Evolutionary conservation across 2,797 vertebrate genomes (phyloP).

Genomic region (Coendou prehensilis): DNA sequence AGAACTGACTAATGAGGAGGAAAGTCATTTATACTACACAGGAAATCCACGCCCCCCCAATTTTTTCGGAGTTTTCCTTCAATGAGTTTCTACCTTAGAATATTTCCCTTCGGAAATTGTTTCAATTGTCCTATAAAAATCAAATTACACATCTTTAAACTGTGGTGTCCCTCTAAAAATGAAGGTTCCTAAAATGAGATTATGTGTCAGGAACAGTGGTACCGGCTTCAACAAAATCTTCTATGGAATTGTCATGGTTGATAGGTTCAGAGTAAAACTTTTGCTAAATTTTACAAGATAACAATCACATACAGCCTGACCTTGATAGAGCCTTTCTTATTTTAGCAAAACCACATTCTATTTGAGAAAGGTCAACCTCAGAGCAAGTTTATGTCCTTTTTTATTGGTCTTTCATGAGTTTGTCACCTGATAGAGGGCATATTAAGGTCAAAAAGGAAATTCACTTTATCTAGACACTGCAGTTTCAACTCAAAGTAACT

Average conservation of each 20-base stretch:
- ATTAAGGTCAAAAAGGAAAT: not conserved
- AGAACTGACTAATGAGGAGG: not conserved
- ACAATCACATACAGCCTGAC: not conserved
- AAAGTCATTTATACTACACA: slow-evolving; percentile 17
- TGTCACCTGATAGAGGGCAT: not conserved
- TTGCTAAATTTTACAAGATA: slow-evolving; percentile 18
- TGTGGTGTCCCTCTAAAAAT: not conserved
- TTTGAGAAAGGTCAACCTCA: slow-evolving; percentile 62
- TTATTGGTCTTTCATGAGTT: not conserved
- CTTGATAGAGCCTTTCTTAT: slow-evolving; percentile 50
- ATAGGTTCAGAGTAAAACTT: not conserved
- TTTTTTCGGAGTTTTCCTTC: slow-evolving; percentile 58
- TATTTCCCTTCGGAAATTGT: slow-evolving; percentile 56
- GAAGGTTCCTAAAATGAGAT: slow-evolving; percentile 45
- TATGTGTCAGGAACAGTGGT: not conserved
- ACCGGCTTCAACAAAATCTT: not conserved
- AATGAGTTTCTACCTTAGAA: slow-evolving; percentile 36
- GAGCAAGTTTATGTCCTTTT: slow-evolving; percentile 7
- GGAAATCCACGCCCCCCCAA: slow-evolving; percentile 38
- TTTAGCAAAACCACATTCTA: slow-evolving; percentile 70
- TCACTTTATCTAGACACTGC: not conserved
- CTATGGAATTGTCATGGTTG: not conserved
- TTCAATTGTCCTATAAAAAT: slow-evolving; percentile 55
- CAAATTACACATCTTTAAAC: slow-evolving; percentile 23
- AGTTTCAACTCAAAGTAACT: slow-evolving; percentile 11